Conservation (phyloP, 2,797 vertebrate genomes). For the Sebastes minor region DNA sequence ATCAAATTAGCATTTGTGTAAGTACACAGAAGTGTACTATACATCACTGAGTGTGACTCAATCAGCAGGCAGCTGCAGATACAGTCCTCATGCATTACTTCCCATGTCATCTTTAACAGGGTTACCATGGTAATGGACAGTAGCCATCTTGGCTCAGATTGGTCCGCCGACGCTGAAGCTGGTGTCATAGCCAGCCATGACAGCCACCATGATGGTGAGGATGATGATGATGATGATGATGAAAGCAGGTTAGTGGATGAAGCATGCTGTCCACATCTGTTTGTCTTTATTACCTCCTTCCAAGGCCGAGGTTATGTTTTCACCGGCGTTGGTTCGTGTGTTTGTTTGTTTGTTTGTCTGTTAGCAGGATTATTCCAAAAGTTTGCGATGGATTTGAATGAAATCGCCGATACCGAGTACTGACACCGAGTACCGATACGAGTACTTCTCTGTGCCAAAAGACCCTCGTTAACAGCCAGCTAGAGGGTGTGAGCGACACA, state of each 20-base stretch:
- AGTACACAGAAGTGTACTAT: neutral
- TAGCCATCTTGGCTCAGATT: constrained; percentile 33
- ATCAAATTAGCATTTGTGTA: neutral
- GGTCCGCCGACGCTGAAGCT: constrained; percentile 6
- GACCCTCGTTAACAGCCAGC: too few species aligned
- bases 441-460: too few species aligned
- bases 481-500: fast-evolving
- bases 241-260: constrained; percentile 63
- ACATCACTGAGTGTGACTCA: neutral
- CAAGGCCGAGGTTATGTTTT: too few species aligned
- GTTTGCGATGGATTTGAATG: too few species aligned
- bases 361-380: too few species aligned
- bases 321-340: too few species aligned
- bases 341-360: too few species aligned
- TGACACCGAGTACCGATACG: too few species aligned
- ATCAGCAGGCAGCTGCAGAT: neutral
- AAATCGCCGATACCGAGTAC: too few species aligned
- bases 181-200: constrained; percentile 21
- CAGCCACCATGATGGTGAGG: constrained; percentile 9
- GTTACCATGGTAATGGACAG: constrained; percentile 28
- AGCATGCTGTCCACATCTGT: constrained; percentile 15
- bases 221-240: constrained; percentile 32
- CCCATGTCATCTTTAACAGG: constrained; percentile 28
- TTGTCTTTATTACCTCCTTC: neutral
- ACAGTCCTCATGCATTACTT: neutral